Evolutionary conservation across 2,797 vertebrate species (phyloP), one percentile per base, ranked within the genome.

Genomic region (Melanotaenia pygmaea): DNA sequence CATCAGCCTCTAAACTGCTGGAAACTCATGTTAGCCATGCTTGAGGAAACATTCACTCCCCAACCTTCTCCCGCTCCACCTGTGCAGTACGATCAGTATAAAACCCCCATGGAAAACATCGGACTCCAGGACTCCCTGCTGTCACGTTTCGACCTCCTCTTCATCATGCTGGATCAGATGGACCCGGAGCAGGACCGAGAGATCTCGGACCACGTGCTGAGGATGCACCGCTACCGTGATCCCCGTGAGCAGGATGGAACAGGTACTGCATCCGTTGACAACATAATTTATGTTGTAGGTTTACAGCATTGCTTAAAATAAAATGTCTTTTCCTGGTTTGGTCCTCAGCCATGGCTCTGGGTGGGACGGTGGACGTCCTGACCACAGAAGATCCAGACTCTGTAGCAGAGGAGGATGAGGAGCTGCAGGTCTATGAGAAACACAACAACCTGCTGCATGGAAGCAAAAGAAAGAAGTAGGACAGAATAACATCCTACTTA

Each of bases 81-180:
- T 20, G 1, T 60, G 11, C 90, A 99, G 98, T 99, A 99, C 0
- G 95, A 99, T 80, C 98, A 99, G 84, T 99, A 99, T 74, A 99
- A 99, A 89, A 98, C 97, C 0, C 98, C 98, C 9, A 99, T 99
- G 98, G 97, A 99, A 80, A 99, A 99, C 95, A 99, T 99, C 0
- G 98, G 98, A 40, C 95, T 99, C 14, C 98, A 99, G 93, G 98
- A 99, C 90, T 99, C 98, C 0, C 88, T 99, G 82, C 93, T 99
- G 18, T 99, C 98, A 0, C 96, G 98, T 43, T 99, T 99, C 0
- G 98, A 99, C 90, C 94, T 99, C 47, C 96, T 99, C 60, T 99
- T 99, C 91, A 99, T 99, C 26, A 85, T 99, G 91, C 88, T 99
- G 94, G 98, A 99, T 70, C 96, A 97, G 93, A 99, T 98, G 97